phyloP scores from a whole-genome alignment of 2,888 invertebrate genomes.

The Steinernema hermaphroditum region DNA sequence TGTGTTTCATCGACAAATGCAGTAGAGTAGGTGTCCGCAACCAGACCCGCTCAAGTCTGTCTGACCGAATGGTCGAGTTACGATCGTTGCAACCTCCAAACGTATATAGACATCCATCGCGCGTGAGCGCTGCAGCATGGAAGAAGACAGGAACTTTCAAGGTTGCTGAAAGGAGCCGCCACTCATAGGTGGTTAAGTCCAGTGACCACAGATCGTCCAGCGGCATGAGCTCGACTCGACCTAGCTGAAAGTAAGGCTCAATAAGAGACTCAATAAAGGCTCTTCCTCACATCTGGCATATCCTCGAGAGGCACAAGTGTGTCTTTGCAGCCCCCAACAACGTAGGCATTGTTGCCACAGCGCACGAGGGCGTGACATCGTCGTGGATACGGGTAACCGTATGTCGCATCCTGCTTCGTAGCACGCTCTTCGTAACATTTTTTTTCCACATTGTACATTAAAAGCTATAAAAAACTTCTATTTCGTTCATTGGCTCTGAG shows the following conservation, averaged over 20 bases:
- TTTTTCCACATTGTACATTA: constrained; percentile 39
- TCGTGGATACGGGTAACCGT: constrained; percentile 38
- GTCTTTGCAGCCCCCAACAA: constrained; percentile 46
- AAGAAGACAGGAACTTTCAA: constrained; percentile 34
- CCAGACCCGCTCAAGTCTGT: constrained; percentile 42
- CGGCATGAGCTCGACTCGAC: background rate
- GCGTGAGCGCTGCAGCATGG: constrained; percentile 49
- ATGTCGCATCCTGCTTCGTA: constrained; percentile 39
- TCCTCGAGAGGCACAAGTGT: background rate
- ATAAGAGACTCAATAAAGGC: background rate
- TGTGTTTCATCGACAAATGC: constrained; percentile 32
- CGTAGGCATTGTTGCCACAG: constrained; percentile 35
- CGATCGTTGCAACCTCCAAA: constrained; percentile 48
- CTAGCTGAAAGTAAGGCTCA: background rate
- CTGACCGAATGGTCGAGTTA: constrained; percentile 36
- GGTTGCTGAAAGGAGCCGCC: background rate
- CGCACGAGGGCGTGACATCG: constrained; percentile 47
- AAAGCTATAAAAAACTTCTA: constrained; percentile 37
- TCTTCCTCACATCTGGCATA: background rate
- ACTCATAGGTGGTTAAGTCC: constrained; percentile 41
- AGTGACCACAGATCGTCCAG: constrained; percentile 50
- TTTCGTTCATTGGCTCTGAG: no score
- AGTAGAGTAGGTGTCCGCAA: constrained; percentile 44
- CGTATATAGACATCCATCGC: constrained; percentile 47
- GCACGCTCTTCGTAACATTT: constrained; percentile 13